Evolutionary conservation across 2,113 vertebrate genomes (phyloP).

Genomic region (Notiomystis cincta): DNA sequence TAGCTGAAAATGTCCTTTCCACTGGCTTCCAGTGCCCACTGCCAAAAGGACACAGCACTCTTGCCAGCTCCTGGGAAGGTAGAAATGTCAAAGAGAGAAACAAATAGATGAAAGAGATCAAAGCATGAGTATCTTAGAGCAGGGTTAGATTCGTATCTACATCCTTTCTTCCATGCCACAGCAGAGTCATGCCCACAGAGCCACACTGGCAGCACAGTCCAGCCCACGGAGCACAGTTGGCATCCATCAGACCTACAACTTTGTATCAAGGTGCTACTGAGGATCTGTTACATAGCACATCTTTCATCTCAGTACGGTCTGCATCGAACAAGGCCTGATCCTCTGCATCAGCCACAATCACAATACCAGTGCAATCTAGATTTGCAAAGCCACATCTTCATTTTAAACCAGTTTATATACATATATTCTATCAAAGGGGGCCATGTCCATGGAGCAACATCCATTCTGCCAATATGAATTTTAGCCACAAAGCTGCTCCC

Average conservation of each 20-base stretch:
- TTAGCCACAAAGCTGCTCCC: background rate
- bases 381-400: conserved; percentile 16
- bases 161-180: background rate
- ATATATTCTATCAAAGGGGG: background rate
- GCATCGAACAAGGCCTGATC: background rate
- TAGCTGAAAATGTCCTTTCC: conserved; percentile 46
- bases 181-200: background rate
- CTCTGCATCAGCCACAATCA: background rate
- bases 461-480: background rate
- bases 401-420: background rate
- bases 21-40: background rate
- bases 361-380: background rate
- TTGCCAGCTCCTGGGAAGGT: conserved; percentile 52
- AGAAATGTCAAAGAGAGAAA: conserved; percentile 28
- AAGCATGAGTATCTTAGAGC: background rate
- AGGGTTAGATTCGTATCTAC: background rate
- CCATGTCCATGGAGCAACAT: background rate
- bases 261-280: background rate
- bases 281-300: background rate
- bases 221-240: fast-evolving
- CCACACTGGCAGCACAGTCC: background rate
- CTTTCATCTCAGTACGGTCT: background rate
- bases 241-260: background rate
- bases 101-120: background rate
- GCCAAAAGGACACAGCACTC: conserved; percentile 1